A percentile compares a stretch with the other conserved stretches of the same genome.
Evolutionary conservation across 1,140 invertebrate genomes (phyloP).

Genomic region (Pararge aegeria): DNA sequence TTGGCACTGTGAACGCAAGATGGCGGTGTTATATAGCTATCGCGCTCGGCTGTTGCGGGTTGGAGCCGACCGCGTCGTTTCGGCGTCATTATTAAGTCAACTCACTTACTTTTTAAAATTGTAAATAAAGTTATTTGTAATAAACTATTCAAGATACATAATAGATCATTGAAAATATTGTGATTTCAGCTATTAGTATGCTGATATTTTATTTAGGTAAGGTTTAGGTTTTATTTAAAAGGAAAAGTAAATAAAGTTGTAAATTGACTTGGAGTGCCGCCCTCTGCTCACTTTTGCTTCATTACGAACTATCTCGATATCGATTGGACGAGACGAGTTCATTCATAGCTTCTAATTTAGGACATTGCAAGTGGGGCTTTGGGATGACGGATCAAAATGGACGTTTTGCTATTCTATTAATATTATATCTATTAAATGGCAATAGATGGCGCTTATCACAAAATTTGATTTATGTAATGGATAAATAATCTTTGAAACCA

Average conservation of each 20-base stretch:
- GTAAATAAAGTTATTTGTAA: background rate
- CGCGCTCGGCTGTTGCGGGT: slow-evolving; percentile 2
- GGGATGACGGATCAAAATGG: slow-evolving; percentile 45
- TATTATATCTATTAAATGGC: slow-evolving; percentile 44
- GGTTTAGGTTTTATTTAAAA: slow-evolving; percentile 11
- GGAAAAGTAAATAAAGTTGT: slow-evolving; percentile 8
- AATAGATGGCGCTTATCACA: slow-evolving; percentile 58
- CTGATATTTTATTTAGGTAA: background rate
- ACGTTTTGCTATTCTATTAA: slow-evolving; percentile 42
- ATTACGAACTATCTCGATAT: slow-evolving; percentile 36
- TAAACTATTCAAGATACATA: background rate
- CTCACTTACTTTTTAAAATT: background rate
- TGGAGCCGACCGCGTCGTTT: slow-evolving; percentile 21
- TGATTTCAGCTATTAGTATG: background rate
- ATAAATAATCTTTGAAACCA: too few relatives aligned
- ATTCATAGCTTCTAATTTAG: slow-evolving; percentile 20
- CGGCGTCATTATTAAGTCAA: background rate
- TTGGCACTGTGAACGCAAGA: slow-evolving; percentile 67
- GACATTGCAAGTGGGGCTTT: slow-evolving; percentile 30
- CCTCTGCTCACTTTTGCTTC: slow-evolving; percentile 38
- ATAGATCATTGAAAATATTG: background rate
- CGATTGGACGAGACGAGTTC: slow-evolving; percentile 40
- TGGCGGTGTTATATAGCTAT: slow-evolving; percentile 57
- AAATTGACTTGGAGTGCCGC: slow-evolving; percentile 39
- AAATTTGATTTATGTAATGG: background rate